Evolutionary conservation across 2,888 invertebrate species (phyloP), one percentile per base, ranked within the genome.

Genomic region (Notodonta ziczac): DNA sequence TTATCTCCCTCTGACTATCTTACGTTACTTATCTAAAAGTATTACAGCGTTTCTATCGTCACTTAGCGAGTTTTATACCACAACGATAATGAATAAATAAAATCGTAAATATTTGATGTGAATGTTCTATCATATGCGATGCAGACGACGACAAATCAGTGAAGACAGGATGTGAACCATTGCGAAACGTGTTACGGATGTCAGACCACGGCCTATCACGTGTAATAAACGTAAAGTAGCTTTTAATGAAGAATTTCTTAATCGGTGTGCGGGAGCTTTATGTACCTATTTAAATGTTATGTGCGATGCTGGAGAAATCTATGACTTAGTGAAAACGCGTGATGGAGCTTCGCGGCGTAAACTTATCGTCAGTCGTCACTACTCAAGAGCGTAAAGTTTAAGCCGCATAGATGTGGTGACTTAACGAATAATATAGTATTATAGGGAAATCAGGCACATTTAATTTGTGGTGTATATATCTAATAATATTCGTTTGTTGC

Each of bases 11-110:
- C 57, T 52, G 48, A 61, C 54, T 39, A 13, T 61, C 42, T 57
- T 44, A 60, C 61, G 57, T 61, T 63, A 65, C 57, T 65, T 66
- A 66, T 66, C 62, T 62, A 59, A 62, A 63, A 67, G 60, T 67
- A 67, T 76, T 71, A 64, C 65, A 66, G 57, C 59, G 70, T 60
- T 59, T 66, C 61, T 62, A 61, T 73, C 63, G 55, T 56, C 63
- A 76, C 61, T 67, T 71, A 76, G 66, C 60, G 13, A 56, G 52
- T 53, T 76, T 76, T 60, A 67, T 66, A 65, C 65, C 65, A 74
- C 40, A 39, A 40, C 35, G 55, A 65, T 40, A 51, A 63, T 58
- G 54, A 57, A 14, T 32, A 59, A 10, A 50, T 32, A 12, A 35
- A 32, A 50, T 7, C n/a, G 55, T 9, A n/a, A 40, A 55, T 53